Evolutionary conservation across 1,140 invertebrate species (phyloP), one percentile per base, ranked within the genome.

Genomic region (Ceratina australensis): DNA sequence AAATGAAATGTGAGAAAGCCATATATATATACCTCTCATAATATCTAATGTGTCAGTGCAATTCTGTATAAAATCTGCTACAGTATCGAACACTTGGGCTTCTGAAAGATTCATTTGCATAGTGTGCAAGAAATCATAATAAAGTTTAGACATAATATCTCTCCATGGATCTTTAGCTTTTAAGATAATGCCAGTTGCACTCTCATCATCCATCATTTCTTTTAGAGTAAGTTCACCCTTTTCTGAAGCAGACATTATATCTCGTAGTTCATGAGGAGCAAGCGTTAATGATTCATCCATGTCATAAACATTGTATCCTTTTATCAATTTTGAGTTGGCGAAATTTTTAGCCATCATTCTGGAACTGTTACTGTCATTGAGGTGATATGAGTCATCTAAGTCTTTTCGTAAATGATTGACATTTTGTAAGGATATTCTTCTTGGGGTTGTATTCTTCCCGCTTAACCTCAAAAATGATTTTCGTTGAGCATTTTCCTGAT

Each of bases 81-180:
- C 84, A 2, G 93, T 92, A 49, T 95, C 93, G 63, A 95, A 93
- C 13, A 94, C 87, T 76, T 95, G 93, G 16, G 91, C 82, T 49
- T 93, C 92, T 26, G 92, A 91, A 4, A 89, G 89, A 57, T 93
- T 92, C 0, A 88, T 81, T 66, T 95, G 94, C 5, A 94, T 84
- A 16, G 93, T 93, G 68, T 95, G 93, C 61, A 94, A 90, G 80
- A 95, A 95, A 67, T 94, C 93, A 18, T 93, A 89, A 80, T 93
- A 94, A 3, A 95, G 89, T 61, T 92, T 92, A 28, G 94, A 91
- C 10, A 92, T 88, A 20, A 92, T 91, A 66, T 91, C 90, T 49
- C 91, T 89, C 93, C 93, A 93, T 18, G 93, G 92, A 61, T 92
- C 88, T 20, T 89, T 88, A 0, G 87, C 81, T 83, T 92, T 92